Evolutionary conservation across 2,113 vertebrate species (phyloP).

Genomic region (Lepus americanus): DNA sequence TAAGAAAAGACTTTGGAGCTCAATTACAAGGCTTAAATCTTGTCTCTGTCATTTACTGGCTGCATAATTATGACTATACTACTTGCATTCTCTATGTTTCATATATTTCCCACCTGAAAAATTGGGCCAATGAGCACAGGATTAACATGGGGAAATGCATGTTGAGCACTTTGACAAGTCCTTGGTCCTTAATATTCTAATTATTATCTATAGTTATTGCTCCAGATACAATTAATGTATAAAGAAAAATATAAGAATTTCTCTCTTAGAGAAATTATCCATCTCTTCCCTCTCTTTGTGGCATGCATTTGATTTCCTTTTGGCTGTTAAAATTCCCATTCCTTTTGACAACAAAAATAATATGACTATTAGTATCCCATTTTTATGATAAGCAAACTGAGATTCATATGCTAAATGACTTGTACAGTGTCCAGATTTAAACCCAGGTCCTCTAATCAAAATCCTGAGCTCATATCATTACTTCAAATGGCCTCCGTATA

Average conservation of each 20-base stretch:
- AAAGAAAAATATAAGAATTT: not conserved
- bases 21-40: not conserved
- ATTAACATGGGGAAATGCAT: not conserved
- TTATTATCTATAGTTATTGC: not conserved
- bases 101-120: not conserved
- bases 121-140: not conserved
- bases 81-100: not conserved
- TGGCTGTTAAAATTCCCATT: not conserved
- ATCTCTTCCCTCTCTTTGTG: not conserved
- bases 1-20: not conserved
- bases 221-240: not conserved
- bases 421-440: not conserved
- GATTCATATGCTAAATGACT: not conserved
- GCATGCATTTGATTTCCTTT: not conserved
- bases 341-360: not conserved
- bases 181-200: not conserved
- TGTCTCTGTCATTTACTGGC: not conserved
- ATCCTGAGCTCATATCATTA: not conserved
- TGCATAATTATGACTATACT: not conserved
- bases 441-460: conserved; percentile 22
- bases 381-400: conserved; percentile 19
- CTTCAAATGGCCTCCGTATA: not conserved
- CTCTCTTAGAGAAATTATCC: not conserved
- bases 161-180: not conserved
- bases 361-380: not conserved